Evolutionary conservation across 2,797 vertebrate species (phyloP).

Genomic region (Melanotaenia maccullochi): DNA sequence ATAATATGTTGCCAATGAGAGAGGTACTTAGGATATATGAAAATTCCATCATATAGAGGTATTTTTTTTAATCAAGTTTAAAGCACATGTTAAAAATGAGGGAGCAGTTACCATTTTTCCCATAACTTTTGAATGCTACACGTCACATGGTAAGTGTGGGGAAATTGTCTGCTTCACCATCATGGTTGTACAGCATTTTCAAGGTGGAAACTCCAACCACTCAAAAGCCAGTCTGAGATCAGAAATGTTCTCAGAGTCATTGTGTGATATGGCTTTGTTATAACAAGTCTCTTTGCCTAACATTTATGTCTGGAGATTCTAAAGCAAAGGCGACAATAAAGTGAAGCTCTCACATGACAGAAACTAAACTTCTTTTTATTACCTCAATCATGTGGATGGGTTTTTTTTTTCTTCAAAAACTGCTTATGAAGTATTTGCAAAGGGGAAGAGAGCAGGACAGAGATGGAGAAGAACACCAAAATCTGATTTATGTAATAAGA

Average conservation of each 20-base stretch:
- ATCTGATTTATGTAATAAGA: conserved; percentile 4
- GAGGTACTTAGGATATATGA: not conserved
- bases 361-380: not conserved
- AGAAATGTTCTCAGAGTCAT: not conserved
- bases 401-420: conserved; percentile 21
- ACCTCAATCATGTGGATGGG: not conserved
- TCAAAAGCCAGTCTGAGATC: not conserved
- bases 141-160: too few relatives aligned
- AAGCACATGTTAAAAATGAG: not conserved
- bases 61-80: too few relatives aligned
- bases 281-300: not conserved
- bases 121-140: too few relatives aligned
- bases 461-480: conserved; percentile 44
- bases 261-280: not conserved
- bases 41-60: too few relatives aligned
- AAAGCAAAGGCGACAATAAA: not conserved
- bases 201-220: conserved; percentile 10
- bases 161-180: too few relatives aligned
- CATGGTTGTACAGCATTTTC: not conserved
- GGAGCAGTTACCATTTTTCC: not conserved
- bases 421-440: conserved; percentile 52
- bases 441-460: conserved; percentile 38
- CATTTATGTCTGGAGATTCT: not conserved
- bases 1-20: not conserved
- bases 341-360: conserved; percentile 1